Evolutionary conservation across 2,797 vertebrate genomes (phyloP).

Genomic region (Rhinella marina): DNA sequence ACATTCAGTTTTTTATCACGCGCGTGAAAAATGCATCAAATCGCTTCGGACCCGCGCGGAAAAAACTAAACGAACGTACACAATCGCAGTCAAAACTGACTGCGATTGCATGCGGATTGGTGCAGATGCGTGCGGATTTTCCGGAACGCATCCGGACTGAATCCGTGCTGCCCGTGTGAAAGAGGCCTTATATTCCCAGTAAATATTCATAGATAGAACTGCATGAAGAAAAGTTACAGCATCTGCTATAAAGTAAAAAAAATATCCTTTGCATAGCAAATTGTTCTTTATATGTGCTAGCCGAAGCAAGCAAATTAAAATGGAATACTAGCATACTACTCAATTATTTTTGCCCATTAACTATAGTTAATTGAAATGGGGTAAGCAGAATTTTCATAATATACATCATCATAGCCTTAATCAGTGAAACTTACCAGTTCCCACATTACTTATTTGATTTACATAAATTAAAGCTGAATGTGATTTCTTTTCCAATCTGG

Average conservation of each 20-base stretch:
- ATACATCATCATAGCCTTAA: conserved; percentile 63
- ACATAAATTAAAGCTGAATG: conserved; percentile 56
- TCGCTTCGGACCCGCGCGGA: too few species aligned
- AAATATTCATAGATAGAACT: conserved; percentile 21
- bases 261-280: conserved; percentile 47
- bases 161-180: too few species aligned
- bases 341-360: conserved; percentile 67
- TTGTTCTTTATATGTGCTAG: conserved; percentile 58
- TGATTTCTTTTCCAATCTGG: conserved; percentile 11
- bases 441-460: conserved; percentile 65
- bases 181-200: background rate
- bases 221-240: conserved; percentile 11
- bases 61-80: too few species aligned
- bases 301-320: conserved; percentile 61
- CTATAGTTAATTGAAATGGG: conserved; percentile 66
- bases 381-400: conserved; percentile 64
- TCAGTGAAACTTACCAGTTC: conserved; percentile 63
- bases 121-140: too few species aligned
- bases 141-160: too few species aligned
- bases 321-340: conserved; percentile 61
- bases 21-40: too few species aligned
- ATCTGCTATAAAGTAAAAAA: conserved; percentile 1
- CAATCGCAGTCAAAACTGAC: too few species aligned
- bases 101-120: too few species aligned
- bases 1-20: too few species aligned